Base-by-base conservation (phyloP, 1,140 invertebrate genomes). In the Latrodectus geometricus region DNA sequence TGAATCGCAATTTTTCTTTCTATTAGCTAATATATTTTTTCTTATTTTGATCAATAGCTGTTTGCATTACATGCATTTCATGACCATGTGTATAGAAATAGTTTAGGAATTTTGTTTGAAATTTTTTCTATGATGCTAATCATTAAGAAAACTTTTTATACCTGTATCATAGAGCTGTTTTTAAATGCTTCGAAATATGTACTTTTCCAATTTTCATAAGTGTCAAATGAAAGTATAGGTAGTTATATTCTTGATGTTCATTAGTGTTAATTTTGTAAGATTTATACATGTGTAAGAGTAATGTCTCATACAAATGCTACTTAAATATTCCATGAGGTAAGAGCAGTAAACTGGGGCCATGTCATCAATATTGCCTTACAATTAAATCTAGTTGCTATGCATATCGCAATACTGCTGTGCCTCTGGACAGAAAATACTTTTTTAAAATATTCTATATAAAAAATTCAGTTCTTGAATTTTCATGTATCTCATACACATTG, bases 351-450 rank as follows among this genome's bases (percentile, higher is more conserved):
- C 70, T 79, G 83, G 83, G 83, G 74, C 74, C 83, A 86, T 86
- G 83, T 86, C 83, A 86, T 86, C 83, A 77, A 86, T 65, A 86
- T 86, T 86, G 83, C 83, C 83, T 86, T 86, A 78, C 70, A 74
- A 86, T 70, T 86, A 56, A 76, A 86, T 70, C 75, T 86, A 77
- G 65, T 61, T 78, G 66, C 65, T 23, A 66, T 86, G 83, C 83
- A 86, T 86, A 86, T 86, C 83, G 74, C 65, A 78, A 86, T 86
- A 77, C 75, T 86, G 83, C 83, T 86, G 83, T 86, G 83, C 83
- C 83, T 86, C 83, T 61, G 77, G 68, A 86, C 23, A 73, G 56
- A 84, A 84, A 75, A 77, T 86, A 86, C 48, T 77, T 86, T 86
- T 84, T 56, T 84, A 84, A 76, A 4, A 83, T 74, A 69, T 75